These are phyloP conservation scores for Cryptophagus acutangulus DNA, from an alignment of 2,888 invertebrate species.

Conservation along the genomic window DNA sequence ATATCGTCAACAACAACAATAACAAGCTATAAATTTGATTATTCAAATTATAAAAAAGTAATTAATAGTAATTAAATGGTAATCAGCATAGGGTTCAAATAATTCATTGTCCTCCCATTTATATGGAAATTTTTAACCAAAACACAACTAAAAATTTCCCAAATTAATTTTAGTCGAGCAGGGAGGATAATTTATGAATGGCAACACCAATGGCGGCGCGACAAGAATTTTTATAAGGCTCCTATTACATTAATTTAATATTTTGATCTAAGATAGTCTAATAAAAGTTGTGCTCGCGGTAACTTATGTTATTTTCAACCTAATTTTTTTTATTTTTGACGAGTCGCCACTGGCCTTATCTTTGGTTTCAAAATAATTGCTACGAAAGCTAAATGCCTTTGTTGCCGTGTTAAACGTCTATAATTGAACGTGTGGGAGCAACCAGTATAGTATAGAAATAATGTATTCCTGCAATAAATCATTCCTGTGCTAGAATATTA, in stretches of 20 bases:
- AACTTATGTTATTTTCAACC: not conserved
- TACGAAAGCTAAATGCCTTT: conserved; percentile 19
- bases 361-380: too few species aligned
- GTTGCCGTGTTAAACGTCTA: conserved; percentile 24
- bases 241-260: too few species aligned
- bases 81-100: not conserved
- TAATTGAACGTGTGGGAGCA: conserved; percentile 32
- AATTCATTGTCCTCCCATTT: not conserved
- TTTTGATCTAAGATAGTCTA: too few species aligned
- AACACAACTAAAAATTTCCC: not conserved
- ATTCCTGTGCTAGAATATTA: conserved; percentile 26
- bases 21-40: too few species aligned
- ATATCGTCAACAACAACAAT: too few species aligned
- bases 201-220: too few species aligned
- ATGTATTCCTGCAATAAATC: conserved; percentile 28
- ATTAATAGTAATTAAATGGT: too few species aligned
- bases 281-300: too few species aligned
- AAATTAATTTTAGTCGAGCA: not conserved
- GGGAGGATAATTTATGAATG: too few species aligned
- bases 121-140: not conserved
- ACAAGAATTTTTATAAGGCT: too few species aligned
- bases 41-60: too few species aligned
- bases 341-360: too few species aligned
- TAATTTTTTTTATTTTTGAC: not conserved
- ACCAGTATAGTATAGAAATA: conserved; percentile 24